Evolutionary conservation across 2,113 vertebrate genomes (phyloP).

Genomic region (Felis chaus): DNA sequence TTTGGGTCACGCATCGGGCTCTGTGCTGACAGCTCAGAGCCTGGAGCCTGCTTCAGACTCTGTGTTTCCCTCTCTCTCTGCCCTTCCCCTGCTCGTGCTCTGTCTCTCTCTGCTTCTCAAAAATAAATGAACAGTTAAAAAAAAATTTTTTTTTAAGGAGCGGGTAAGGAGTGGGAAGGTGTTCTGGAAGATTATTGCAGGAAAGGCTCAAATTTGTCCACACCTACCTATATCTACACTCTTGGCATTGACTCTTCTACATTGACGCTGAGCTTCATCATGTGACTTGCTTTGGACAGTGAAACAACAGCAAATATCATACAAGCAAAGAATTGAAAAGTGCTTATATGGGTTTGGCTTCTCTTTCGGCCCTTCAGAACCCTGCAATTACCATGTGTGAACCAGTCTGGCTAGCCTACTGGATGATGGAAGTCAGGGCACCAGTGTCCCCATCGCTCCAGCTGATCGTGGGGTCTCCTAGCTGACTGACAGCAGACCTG

Average conservation of each 20-base stretch:
- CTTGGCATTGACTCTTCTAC: neutral
- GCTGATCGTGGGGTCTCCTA: neutral
- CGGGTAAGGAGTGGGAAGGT: neutral
- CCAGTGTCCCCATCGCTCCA: neutral
- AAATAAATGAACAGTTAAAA: no score
- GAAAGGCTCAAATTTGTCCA: neutral
- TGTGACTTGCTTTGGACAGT: neutral
- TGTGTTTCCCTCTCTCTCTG: no score
- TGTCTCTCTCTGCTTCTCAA: no score
- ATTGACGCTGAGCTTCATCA: neutral
- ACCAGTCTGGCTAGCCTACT: neutral
- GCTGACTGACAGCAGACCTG: neutral
- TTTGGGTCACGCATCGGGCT: no score
- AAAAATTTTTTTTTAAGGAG: no score
- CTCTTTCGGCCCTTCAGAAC: neutral
- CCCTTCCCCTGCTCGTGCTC: no score
- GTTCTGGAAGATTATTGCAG: neutral
- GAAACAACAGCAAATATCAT: neutral
- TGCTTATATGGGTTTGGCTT: neutral
- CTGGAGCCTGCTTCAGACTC: no score
- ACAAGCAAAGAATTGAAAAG: neutral
- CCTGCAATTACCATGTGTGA: neutral
- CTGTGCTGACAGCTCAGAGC: no score
- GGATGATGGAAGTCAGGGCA: no score
- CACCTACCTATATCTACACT: neutral